Percentiles rank a stretch among this genome's conserved stretches.
phyloP scores from a whole-genome alignment of 2,888 invertebrate genomes.

The Melinaea menophilus region DNA sequence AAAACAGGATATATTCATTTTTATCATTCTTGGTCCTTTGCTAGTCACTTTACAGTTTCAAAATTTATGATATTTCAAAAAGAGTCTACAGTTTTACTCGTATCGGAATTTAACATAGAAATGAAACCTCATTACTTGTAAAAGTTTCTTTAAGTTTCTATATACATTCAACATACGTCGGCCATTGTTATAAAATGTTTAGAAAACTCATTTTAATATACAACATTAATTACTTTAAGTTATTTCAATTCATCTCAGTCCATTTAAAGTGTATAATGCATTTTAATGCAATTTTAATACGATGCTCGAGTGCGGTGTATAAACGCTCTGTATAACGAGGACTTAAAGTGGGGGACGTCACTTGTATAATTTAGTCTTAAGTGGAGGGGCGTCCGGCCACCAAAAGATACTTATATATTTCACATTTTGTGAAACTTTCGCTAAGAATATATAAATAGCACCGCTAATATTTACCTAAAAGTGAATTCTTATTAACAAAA shows the following conservation, averaged over 20 bases:
- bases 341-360: slow-evolving; percentile 27
- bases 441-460: not conserved
- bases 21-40: too few relatives aligned
- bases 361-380: slow-evolving; percentile 33
- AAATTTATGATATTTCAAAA: too few relatives aligned
- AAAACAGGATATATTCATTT: too few relatives aligned
- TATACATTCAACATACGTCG: too few relatives aligned
- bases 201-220: not conserved
- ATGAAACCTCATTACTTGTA: too few relatives aligned
- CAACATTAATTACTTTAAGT: slow-evolving; percentile 1
- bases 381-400: slow-evolving; percentile 25
- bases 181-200: too few relatives aligned
- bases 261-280: slow-evolving; percentile 14
- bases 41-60: too few relatives aligned
- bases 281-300: slow-evolving; percentile 22
- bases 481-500: too few relatives aligned
- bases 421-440: slow-evolving; percentile 10
- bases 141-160: too few relatives aligned
- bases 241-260: not conserved
- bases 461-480: too few relatives aligned
- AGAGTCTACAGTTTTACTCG: too few relatives aligned
- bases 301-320: slow-evolving; percentile 20
- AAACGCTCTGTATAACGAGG: slow-evolving; percentile 25
- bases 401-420: slow-evolving; percentile 18
- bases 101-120: too few relatives aligned